Base-by-base conservation (phyloP, 1,140 invertebrate genomes). In the Stegodyphus mimosarum region DNA sequence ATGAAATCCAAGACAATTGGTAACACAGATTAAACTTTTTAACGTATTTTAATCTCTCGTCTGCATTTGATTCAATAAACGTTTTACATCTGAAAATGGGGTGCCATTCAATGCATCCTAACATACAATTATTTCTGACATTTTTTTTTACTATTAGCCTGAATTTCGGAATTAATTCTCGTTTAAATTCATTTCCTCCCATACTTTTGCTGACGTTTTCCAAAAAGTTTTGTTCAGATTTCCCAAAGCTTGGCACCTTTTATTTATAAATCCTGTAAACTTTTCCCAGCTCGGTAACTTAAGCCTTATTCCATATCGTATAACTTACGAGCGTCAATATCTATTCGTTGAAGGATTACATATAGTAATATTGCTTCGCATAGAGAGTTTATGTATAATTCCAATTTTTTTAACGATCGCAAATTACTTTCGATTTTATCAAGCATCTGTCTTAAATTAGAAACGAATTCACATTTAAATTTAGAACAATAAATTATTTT, bases 241-340 rank as follows among this genome's bases (percentile, higher is more conserved):
- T 67, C n/a, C 66, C n/a, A 7, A 33, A 67, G 66, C 66, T 67
- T 67, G 66, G n/a, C 66, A 67, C n/a, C 66, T 67, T 67, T 67
- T 67, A n/a, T 7, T 67, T 67, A 67, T 9, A 33, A 67, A 67
- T 17, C n/a, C 66, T n/a, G 18, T 67, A 33, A 67, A 67, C n/a
- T 67, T 67, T 67, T 67, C 66, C 66, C 66, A 67, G n/a, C 66
- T 67, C n/a, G 66, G 66, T 9, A 67, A 9, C n/a, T n/a, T 6
- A n/a, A 67, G 6, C 66, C 66, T 33, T 9, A 67, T 67, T 67
- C 66, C 66, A 67, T 67, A 7, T 67, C 66, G 7, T 67, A 67
- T 67, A 67, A 33, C 18, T 67, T 9, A 7, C n/a, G 66, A 17
- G n/a, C n/a, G n/a, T n/a, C n/a, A n/a, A n/a, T n/a, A n/a, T n/a